A percentile compares a stretch with the other conserved stretches of the same genome.
These are phyloP conservation scores for Equus przewalskii DNA, from an alignment of 2,113 vertebrate genomes.

Conservation along the genomic window DNA sequence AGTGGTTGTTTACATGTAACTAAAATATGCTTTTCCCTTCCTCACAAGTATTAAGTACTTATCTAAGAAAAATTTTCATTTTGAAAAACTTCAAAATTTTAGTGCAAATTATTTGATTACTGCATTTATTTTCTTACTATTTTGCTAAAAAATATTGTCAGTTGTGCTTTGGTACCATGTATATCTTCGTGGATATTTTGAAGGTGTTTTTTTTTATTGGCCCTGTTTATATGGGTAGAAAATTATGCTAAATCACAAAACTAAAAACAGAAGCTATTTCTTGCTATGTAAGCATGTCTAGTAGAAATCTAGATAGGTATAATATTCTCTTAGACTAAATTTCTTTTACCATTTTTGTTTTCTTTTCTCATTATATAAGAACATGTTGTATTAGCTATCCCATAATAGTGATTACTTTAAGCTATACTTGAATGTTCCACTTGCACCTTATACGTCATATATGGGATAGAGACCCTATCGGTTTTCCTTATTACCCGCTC, in stretches of 20 bases:
- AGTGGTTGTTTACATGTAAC: background rate
- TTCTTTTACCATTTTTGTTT: background rate
- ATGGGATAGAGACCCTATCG: background rate
- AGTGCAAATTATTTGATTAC: background rate
- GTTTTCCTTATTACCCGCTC: background rate
- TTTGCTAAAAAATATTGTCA: slow-evolving; percentile 27
- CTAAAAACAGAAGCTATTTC: background rate
- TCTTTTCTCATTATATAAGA: background rate
- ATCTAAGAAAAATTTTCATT: background rate
- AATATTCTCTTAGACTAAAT: slow-evolving; percentile 9
- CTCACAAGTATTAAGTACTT: background rate
- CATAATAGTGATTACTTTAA: slow-evolving; percentile 4
- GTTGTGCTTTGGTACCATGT: background rate
- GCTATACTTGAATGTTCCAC: background rate
- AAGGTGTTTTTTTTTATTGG: background rate
- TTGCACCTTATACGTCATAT: background rate
- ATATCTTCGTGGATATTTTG: slow-evolving; percentile 6
- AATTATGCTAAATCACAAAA: slow-evolving; percentile 40
- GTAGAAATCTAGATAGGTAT: background rate
- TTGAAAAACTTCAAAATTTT: slow-evolving; percentile 6
- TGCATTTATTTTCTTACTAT: background rate
- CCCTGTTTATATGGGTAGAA: background rate
- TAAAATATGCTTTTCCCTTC: background rate
- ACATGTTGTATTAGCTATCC: background rate
- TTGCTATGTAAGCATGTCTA: background rate